Evolutionary conservation across 1,140 invertebrate genomes (phyloP), one percentile per base, ranked within the genome.

Genomic region (Aricia agestis): DNA sequence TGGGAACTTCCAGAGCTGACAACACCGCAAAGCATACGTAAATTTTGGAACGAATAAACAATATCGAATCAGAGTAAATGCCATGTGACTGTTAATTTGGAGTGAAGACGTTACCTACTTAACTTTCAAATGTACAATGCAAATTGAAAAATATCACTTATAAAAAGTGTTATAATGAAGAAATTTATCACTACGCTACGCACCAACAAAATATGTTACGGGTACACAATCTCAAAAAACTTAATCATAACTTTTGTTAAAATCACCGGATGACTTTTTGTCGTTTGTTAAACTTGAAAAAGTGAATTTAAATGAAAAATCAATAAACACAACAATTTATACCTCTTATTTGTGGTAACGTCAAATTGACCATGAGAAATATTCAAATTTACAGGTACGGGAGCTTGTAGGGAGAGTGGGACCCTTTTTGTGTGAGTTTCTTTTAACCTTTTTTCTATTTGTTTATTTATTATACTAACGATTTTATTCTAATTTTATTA

Each of bases 311-410:
- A 87, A 86, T 89, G 69, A 82, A 83, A 80, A 78, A 78, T 79
- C 81, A 74, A 85, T 85, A 75, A 78, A 69, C 70, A 76, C 69
- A 69, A 72, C 59, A 63, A 63, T 63, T 76, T 78, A 69, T 72
- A 70, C 13, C 75, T 76, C 73, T 69, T 71, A 73, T 71, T 76
- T 82, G 80, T 78, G 84, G 81, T 83, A 80, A 80, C 77, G 76
- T 81, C 80, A 86, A 86, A 89, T 89, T 89, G 85, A 89, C 87
- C 85, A 79, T 86, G 83, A 77, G 80, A 85, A 80, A 75, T 80
- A 80, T 83, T 82, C 67, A 80, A 82, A 84, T 77, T 41, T 6
- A 36, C 36, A 58, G 74, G 76, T 80, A 72, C 71, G 70, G 73
- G 25, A n/a, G 70, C 25, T 63, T 52, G 10, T 61, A 42, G 67